Conservation (phyloP, 1,140 invertebrate species). For the Gryon sp. region DNA sequence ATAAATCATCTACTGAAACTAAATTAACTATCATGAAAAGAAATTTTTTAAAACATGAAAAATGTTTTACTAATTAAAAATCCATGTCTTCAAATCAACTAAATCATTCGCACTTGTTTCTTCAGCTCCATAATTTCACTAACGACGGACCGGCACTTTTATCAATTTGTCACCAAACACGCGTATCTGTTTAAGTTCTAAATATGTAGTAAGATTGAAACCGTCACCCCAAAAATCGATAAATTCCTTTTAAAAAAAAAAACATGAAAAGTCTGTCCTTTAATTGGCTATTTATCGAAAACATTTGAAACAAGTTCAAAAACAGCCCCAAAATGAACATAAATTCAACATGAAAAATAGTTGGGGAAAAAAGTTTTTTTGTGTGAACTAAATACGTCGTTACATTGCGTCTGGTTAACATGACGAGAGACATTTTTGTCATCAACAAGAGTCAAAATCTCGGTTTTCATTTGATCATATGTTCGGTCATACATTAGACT, state of each 20-base stretch:
- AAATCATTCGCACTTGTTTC: too few relatives aligned
- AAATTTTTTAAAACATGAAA: too few relatives aligned
- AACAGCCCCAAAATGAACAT: constrained; percentile 10
- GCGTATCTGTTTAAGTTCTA: constrained; percentile 4
- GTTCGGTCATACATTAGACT: constrained; percentile 62
- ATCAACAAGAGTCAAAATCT: constrained; percentile 24
- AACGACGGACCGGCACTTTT: too few relatives aligned
- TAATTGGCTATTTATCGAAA: constrained; percentile 7
- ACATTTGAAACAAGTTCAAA: neutral
- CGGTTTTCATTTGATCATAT: too few relatives aligned
- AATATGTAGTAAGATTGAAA: too few relatives aligned
- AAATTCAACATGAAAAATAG: constrained; percentile 23
- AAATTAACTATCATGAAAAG: too few relatives aligned
- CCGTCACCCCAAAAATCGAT: neutral
- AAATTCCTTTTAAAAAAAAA: constrained; percentile 13
- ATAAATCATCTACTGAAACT: too few relatives aligned
- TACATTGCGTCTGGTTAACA: constrained; percentile 28
- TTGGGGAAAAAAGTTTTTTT: constrained; percentile 11
- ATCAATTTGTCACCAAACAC: constrained; percentile 2
- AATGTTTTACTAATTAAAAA: too few relatives aligned
- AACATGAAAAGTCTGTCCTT: constrained; percentile 9
- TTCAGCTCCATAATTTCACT: too few relatives aligned
- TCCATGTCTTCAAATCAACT: too few relatives aligned
- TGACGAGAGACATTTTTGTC: constrained; percentile 13
- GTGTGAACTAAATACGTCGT: constrained; percentile 11